These are phyloP conservation scores for Sisyra nigra DNA, from an alignment of 2,888 invertebrate genomes.

Conservation along the genomic window DNA sequence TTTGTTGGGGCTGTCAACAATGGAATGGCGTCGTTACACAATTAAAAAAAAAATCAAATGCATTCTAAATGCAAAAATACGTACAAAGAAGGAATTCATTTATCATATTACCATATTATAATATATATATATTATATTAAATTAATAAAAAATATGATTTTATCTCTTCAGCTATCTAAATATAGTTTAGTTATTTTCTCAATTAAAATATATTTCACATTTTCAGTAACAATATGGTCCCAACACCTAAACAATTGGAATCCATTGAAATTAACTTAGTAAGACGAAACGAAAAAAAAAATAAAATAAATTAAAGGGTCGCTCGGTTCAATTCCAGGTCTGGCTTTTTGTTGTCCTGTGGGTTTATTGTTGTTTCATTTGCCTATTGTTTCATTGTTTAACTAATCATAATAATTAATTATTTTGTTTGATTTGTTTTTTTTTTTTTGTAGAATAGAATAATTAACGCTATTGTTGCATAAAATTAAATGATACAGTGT, in stretches of 20 bases:
- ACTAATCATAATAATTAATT: too few relatives aligned
- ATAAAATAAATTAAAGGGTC: not conserved
- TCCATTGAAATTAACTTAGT: constrained; percentile 1
- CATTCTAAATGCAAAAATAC: too few relatives aligned
- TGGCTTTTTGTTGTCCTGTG: constrained; percentile 25
- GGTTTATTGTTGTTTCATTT: constrained; percentile 21
- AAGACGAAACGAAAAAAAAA: constrained; percentile 3
- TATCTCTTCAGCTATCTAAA: too few relatives aligned
- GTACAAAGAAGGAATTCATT: too few relatives aligned
- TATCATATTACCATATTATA: too few relatives aligned
- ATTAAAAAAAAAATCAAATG: too few relatives aligned
- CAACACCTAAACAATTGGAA: constrained; percentile 5
- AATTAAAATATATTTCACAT: constrained; percentile 1
- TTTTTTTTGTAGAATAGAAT: too few relatives aligned
- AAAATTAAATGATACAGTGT: too few relatives aligned
- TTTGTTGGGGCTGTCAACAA: too few relatives aligned
- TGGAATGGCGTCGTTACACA: too few relatives aligned
- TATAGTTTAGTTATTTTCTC: not conserved
- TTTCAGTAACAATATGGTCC: constrained; percentile 1
- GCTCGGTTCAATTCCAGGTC: constrained; percentile 24
- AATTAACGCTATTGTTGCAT: too few relatives aligned
- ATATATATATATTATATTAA: not conserved
- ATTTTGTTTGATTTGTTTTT: too few relatives aligned
- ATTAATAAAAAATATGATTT: not conserved
- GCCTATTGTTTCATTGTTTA: constrained; percentile 7